Base-by-base conservation (phyloP, 2,797 vertebrate species). In the Enteromius thamalakanensis region DNA sequence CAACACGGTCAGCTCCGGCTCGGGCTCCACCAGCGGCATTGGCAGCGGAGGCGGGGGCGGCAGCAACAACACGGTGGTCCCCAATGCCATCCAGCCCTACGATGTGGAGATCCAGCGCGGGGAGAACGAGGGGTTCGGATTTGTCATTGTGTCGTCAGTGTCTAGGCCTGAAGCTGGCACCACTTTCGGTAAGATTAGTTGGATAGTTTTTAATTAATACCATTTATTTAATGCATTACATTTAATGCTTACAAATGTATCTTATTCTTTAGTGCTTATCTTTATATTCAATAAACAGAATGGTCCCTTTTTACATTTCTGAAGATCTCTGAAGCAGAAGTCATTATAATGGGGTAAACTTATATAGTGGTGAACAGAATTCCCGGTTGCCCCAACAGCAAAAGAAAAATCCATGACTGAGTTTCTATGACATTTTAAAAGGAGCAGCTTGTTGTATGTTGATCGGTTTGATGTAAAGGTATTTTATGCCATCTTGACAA, bases 71-170 rank as follows among this genome's bases (percentile, higher is more conserved):
- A 94, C 95, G 0, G 94, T 94, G 83, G 94, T 96, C 60, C 91
- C 94, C 60, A 21, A 96, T 0, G 86, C 94, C 78, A 79, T 97
- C 79, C 98, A 97, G 91, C 98, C 98, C 45, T 99, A 99, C 0
- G 98, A 99, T 0, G 98, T 99, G 62, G 98, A 99, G 88, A 99
- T 99, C 92, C 96, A 94, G 77, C 97, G 98, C 0, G 97, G 98
- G 0, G 98, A 99, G 90, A 99, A 94, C 0, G 98, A 99, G 89
- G 98, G 98, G 11, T 99, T 99, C 0, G 98, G 98, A 32, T 99
- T 99, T 0, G 98, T 99, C 93, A 99, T 99, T 34, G 98, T 99
- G 65, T 99, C 98, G 0, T 99, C 98, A 0, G 97, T 99, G 89
- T 99, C 98, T 74, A 91, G 98, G 84, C 98, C 98, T 0, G 98